phyloP scores from a whole-genome alignment of 1,140 invertebrate species.

The Zaprionus ghesquierei region DNA sequence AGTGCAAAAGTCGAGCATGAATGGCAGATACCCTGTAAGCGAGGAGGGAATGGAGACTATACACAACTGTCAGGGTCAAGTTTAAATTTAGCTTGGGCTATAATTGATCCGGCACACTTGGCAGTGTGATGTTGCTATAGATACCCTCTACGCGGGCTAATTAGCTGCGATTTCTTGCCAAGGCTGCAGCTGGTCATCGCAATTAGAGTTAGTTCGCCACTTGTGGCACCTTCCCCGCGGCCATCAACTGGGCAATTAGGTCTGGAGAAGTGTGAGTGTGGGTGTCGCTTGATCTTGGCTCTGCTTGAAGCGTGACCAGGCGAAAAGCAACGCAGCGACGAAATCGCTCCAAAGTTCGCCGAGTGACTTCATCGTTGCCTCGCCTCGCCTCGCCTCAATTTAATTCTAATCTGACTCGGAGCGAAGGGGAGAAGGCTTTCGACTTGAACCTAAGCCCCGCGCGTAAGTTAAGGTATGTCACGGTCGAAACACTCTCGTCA shows the following conservation, averaged over 20 bases:
- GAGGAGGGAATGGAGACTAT: neutral
- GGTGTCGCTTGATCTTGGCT: conserved; percentile 18
- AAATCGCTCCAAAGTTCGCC: neutral
- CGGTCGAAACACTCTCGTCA: conserved; percentile 3
- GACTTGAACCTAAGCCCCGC: neutral
- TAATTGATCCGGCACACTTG: neutral
- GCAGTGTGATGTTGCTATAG: neutral
- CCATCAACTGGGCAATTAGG: neutral
- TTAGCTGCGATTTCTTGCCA: neutral
- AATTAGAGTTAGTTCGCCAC: conserved; percentile 29
- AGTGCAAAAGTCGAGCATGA: conserved; percentile 36
- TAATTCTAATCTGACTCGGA: conserved; percentile 21
- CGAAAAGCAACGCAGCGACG: neutral
- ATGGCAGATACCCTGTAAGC: neutral
- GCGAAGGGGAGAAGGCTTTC: conserved; percentile 4
- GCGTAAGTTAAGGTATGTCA: neutral
- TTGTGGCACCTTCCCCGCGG: conserved; percentile 22
- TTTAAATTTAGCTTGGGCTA: neutral
- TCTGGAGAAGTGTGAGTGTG: neutral
- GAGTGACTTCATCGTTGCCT: conserved; percentile 4
- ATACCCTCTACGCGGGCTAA: neutral
- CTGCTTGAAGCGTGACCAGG: neutral
- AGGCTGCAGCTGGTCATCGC: conserved; percentile 7
- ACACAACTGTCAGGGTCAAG: neutral
- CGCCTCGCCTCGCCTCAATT: neutral